A percentile compares a stretch with the other conserved stretches of the same genome.
Evolutionary conservation across 2,797 vertebrate species (phyloP).

Genomic region (Valencia hispanica): DNA sequence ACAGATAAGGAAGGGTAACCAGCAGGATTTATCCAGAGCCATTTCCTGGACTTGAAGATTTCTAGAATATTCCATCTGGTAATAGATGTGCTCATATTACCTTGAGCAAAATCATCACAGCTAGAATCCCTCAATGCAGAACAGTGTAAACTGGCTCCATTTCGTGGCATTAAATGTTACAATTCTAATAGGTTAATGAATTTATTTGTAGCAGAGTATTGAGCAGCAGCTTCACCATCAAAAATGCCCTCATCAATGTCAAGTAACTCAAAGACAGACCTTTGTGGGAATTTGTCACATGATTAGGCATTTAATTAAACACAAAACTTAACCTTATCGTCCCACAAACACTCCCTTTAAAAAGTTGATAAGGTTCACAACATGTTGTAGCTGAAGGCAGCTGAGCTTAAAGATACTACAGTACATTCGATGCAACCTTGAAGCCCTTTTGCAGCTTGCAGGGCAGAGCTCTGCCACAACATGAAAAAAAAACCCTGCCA

Average conservation of each 20-base stretch:
- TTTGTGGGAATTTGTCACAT: not conserved
- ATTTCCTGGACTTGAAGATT: not conserved
- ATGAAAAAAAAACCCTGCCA: not conserved
- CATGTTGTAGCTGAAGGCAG: not conserved
- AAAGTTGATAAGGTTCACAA: not conserved
- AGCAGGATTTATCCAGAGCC: slow-evolving; percentile 3
- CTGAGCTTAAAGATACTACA: not conserved
- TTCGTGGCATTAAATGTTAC: not conserved
- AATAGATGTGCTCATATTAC: not conserved
- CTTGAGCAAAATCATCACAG: not conserved
- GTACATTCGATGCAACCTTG: not conserved
- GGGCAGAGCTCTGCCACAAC: not conserved
- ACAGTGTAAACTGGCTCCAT: not conserved
- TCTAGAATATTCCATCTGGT: not conserved
- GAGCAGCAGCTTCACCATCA: not conserved
- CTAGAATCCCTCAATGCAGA: not conserved
- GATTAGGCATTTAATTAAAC: not conserved
- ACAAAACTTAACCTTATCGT: not conserved
- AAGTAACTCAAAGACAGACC: not conserved
- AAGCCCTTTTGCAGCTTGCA: not conserved
- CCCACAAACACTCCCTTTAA: not conserved
- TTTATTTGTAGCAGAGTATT: not conserved
- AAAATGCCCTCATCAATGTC: not conserved
- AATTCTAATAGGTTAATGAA: not conserved
- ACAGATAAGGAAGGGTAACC: not conserved